phyloP scores from a whole-genome alignment of 2,113 vertebrate genomes.

The Lasiurus cinereus region DNA sequence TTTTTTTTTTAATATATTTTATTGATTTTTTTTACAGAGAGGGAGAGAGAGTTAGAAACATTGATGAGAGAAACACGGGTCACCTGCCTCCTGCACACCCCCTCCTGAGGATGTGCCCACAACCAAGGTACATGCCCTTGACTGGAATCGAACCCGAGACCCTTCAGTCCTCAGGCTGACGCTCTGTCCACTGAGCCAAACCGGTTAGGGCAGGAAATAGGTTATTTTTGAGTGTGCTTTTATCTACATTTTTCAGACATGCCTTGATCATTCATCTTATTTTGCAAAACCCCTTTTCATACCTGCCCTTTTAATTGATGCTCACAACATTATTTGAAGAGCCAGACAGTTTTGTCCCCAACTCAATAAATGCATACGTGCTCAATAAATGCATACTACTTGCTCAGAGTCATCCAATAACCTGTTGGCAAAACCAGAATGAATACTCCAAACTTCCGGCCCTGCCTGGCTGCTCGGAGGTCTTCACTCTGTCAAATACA shows the following conservation, averaged over 20 bases:
- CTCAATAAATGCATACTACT: constrained; percentile 49
- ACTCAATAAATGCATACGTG: constrained; percentile 52
- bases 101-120: too few species aligned
- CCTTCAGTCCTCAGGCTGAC: too few species aligned
- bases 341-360: constrained; percentile 45
- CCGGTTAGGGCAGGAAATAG: neutral
- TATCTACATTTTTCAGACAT: constrained; percentile 33
- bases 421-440: constrained; percentile 63
- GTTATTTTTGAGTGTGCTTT: constrained; percentile 41
- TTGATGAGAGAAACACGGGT: too few species aligned
- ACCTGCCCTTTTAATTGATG: neutral
- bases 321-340: constrained; percentile 33
- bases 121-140: too few species aligned
- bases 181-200: too few species aligned
- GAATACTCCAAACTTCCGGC: constrained; percentile 20
- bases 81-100: too few species aligned
- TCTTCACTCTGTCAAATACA: neutral
- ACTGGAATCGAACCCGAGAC: too few species aligned
- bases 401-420: neutral
- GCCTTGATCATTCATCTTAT: neutral
- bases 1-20: neutral
- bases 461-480: neutral
- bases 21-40: too few species aligned
- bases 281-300: constrained; percentile 45
- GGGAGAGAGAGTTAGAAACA: too few species aligned